These are phyloP conservation scores for Hesperophylax magnus DNA, from an alignment of 1,140 invertebrate genomes.

Conservation along the genomic window DNA sequence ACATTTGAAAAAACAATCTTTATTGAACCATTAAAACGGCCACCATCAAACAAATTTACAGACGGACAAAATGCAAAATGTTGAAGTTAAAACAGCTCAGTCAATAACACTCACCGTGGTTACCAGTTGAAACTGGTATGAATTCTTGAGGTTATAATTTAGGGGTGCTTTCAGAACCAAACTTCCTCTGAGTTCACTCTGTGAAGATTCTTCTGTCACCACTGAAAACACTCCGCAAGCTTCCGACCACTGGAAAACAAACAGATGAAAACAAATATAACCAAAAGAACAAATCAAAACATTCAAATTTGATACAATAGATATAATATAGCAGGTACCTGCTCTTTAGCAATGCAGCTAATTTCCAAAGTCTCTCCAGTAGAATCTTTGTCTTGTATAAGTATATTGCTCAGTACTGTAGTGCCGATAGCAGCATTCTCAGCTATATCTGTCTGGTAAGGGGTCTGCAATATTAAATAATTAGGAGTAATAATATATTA, in stretches of 20 bases:
- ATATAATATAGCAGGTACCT: constrained; percentile 59
- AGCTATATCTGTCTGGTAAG: constrained; percentile 83
- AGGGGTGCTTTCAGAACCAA: constrained; percentile 77
- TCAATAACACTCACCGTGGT: constrained; percentile 73
- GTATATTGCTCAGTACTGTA: constrained; percentile 81
- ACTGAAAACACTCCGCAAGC: constrained; percentile 81
- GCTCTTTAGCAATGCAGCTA: constrained; percentile 72
- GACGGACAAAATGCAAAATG: too few relatives aligned
- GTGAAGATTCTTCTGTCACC: constrained; percentile 74
- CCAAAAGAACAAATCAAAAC: too few relatives aligned
- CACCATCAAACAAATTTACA: too few relatives aligned
- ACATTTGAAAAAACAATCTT: too few relatives aligned
- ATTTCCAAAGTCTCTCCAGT: constrained; percentile 86
- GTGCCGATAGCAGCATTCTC: constrained; percentile 84
- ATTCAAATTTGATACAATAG: too few relatives aligned
- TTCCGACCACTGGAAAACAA: constrained; percentile 74
- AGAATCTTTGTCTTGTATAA: constrained; percentile 83
- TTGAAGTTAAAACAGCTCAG: too few relatives aligned
- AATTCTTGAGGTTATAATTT: constrained; percentile 81
- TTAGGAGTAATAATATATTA: not conserved
- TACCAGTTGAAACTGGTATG: constrained; percentile 80
- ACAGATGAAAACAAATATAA: not conserved
- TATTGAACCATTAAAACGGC: too few relatives aligned
- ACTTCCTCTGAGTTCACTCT: constrained; percentile 75
- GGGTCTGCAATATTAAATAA: constrained; percentile 70